Evolutionary conservation across 2,888 invertebrate species (phyloP), one percentile per base, ranked within the genome.

Genomic region (Drosophila affinis): DNA sequence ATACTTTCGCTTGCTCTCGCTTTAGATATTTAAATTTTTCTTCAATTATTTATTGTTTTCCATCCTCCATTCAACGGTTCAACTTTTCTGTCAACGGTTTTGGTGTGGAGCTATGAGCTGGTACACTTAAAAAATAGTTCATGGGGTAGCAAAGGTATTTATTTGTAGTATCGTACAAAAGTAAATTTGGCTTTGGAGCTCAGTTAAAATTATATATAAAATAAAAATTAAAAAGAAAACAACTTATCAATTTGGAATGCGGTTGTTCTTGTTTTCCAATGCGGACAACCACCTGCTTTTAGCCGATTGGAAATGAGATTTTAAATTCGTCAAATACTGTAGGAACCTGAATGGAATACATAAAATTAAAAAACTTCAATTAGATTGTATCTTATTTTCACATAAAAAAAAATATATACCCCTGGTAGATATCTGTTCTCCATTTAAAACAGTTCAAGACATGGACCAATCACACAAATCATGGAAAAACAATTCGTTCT

Each of bases 1-100:
- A 74, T 70, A 62, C 62, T 75, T 75, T 61, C 29, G 10, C 29
- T 72, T 71, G 62, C 17, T 34, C 27, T 55, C 59, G 54, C 46
- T 48, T 47, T 57, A 70, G 59, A 48, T 57, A 44, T 57, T 64
- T 54, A 53, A 74, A 34, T 72, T 14, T 72, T 3, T 3, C 21
- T 21, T 21, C 4, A 12, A 1, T 10, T 54, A 45, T 55, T 52
- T 51, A 72, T 72, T 71, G 45, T 29, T 49, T 52, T 57, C 21
- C 12, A 45, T 55, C 54, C 12, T 9, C 12, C 48, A 51, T 59
- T 34, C 10, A 39, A 49, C 17, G 24, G 24, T 24, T 49, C 18
- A 62, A 62, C 62, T 48, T 62, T 63, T n/a, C 39, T n/a, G 14
- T 14, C 39, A 14, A 14, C n/a, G 39, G 39, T n/a, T 39, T 14